Base-by-base conservation (phyloP, 2,888 invertebrate species). In the Volucella inflata region DNA sequence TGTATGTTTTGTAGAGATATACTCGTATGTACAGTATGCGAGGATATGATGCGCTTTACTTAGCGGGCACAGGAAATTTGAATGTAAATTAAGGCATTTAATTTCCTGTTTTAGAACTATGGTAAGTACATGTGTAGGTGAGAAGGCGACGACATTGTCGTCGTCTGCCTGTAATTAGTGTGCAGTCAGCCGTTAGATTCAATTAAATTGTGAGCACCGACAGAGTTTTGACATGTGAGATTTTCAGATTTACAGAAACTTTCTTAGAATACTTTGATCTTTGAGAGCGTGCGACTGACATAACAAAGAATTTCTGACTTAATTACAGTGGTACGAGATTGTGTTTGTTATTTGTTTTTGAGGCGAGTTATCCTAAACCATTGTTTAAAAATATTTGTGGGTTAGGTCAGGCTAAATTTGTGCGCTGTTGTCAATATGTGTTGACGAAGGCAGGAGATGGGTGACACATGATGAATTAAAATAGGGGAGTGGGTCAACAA, bases 51-150 rank as follows among this genome's bases (percentile, higher is more conserved):
- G 9, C 10, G 38, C 12, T 21, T 16, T 40, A 14, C 46, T 17
- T 50, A 57, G 59, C 12, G 71, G 65, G 46, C 46, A 48, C 77
- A 72, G 82, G 78, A 82, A 82, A 82, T 82, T 83, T 83, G 57
- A 83, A 74, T 78, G 64, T 68, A 78, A 83, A 78, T 83, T 55
- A 84, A 84, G 80, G 71, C 84, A 80, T 84, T 80, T 84, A 84
- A 84, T 84, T 84, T 84, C 84, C 84, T 75, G 80, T 60, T 80
- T 79, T 75, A 75, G 70, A 79, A 84, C 80, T 84, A 80, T 80
- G 80, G 17, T 80, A 83, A 78, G 75, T 80, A 30, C 6, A 6
- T 30, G 6, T 6, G 6, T 30, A 84, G 74, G 84, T 80, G 74
- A 55, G 48, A 65, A 65, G 55, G 40, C 74, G 64, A 64, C 21